These are phyloP conservation scores for Delphinapterus leucas DNA, from an alignment of 2,113 vertebrate species.

Conservation along the genomic window DNA sequence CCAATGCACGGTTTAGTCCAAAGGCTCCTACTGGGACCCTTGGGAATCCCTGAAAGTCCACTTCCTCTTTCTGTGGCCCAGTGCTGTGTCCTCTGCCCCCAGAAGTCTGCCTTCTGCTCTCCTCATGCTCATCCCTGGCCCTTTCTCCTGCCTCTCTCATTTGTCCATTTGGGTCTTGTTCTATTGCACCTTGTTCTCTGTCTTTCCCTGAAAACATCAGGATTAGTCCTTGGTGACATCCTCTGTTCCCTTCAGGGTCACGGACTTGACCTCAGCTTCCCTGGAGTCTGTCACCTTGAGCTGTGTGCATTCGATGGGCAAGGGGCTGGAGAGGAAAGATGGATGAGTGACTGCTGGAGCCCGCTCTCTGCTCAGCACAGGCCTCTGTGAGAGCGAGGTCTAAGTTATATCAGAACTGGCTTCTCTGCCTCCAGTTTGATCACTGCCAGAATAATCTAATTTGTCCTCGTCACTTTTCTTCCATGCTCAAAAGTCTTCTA, in stretches of 20 bases:
- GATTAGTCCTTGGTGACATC: neutral
- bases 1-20: neutral
- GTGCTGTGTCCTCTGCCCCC: neutral
- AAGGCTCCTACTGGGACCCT: neutral
- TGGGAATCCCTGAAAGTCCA: neutral
- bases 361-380: neutral
- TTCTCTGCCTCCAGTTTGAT: neutral
- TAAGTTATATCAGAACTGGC: neutral
- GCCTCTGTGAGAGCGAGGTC: neutral
- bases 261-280: neutral
- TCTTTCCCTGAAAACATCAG: neutral
- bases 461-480: neutral
- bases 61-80: neutral
- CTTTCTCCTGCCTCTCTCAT: neutral
- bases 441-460: neutral
- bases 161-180: neutral
- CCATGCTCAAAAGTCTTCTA: neutral
- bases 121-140: neutral
- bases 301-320: neutral
- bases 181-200: neutral
- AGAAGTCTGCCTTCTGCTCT: neutral
- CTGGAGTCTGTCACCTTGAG: neutral
- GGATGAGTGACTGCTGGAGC: too few relatives aligned
- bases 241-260: neutral
- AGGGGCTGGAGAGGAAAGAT: neutral